Percentiles rank a stretch among this genome's conserved stretches.
These are phyloP conservation scores for Hirtodrosophila cameraria DNA, from an alignment of 2,888 invertebrate genomes.

Conservation along the genomic window DNA sequence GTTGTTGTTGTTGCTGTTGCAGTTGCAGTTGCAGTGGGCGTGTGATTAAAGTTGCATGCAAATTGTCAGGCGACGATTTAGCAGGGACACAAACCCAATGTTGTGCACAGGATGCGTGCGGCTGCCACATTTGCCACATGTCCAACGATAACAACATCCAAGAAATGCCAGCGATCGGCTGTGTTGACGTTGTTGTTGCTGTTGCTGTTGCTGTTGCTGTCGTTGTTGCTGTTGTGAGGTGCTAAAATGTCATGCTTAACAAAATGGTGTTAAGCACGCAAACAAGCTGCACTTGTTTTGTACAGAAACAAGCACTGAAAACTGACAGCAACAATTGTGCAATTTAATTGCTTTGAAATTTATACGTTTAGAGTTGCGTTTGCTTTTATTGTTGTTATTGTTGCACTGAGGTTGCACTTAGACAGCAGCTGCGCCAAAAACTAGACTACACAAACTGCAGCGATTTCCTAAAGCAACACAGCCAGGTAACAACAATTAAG, in stretches of 20 bases:
- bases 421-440: conserved; percentile 41
- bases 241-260: conserved; percentile 60
- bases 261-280: conserved; percentile 66
- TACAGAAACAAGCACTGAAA: conserved; percentile 8
- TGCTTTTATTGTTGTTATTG: conserved; percentile 15
- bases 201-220: conserved; percentile 1
- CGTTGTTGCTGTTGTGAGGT: conserved; percentile 41
- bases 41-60: conserved; percentile 41
- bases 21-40: conserved; percentile 29
- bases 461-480: conserved; percentile 6
- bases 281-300: conserved; percentile 22
- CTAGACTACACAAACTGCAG: conserved; percentile 37
- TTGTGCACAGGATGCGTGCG: conserved; percentile 39
- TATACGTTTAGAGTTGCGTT: conserved; percentile 41
- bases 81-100: conserved; percentile 16
- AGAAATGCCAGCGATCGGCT: conserved; percentile 37
- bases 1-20: conserved; percentile 26
- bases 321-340: conserved; percentile 41
- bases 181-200: conserved; percentile 17
- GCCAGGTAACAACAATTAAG: conserved; percentile 3
- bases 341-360: conserved; percentile 65
- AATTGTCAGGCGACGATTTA: conserved; percentile 37
- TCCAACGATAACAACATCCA: conserved; percentile 22
- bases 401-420: conserved; percentile 16
- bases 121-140: conserved; percentile 60